Evolutionary conservation across 2,888 invertebrate genomes (phyloP), one percentile per base, ranked within the genome.

Genomic region (Apotomis capreana): DNA sequence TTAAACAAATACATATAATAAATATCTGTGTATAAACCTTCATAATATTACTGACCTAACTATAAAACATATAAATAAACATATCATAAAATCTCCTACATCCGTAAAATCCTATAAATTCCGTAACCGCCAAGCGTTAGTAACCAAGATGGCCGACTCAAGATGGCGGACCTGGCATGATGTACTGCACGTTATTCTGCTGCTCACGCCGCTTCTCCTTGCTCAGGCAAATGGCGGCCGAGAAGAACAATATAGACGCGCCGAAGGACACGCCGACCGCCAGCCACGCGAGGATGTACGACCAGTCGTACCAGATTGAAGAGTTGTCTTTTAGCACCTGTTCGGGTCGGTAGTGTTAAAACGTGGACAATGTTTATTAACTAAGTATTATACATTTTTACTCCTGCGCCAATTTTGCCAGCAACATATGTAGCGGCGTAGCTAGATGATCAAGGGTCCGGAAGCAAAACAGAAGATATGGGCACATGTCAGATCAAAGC

Each of bases 241-340:
- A 95, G 94, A 97, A 95, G 94, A 97, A 97, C 80, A 97, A 91
- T 80, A 96, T 94, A 80, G 96, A 95, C 79, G 96, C 95, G 78
- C 95, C 94, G 85, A 97, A 94, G 82, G 96, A 95, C 81, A 96
- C 95, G 73, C 94, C 96, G 76, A 97, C 96, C 75, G 97, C 95
- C 81, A 97, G 93, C 97, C 97, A 97, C 79, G 96, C 96, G 79
- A 97, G 93, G 84, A 96, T 95, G 94, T 97, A 97, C 80, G 97
- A 97, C 97, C 97, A 97, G 84, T 97, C 97, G 94, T 96, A 96
- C 94, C 94, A 94, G 78, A 95, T 95, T 80, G 95, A 94, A 62
- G 95, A 94, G 94, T 96, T 95, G 87, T 95, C 95, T 93, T 95
- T 95, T 86, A 96, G 94, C 76, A 96, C 95, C 96, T 96, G 92